Evolutionary conservation across 1,140 invertebrate genomes (phyloP).

Genomic region (Leptinotarsa defecta): DNA sequence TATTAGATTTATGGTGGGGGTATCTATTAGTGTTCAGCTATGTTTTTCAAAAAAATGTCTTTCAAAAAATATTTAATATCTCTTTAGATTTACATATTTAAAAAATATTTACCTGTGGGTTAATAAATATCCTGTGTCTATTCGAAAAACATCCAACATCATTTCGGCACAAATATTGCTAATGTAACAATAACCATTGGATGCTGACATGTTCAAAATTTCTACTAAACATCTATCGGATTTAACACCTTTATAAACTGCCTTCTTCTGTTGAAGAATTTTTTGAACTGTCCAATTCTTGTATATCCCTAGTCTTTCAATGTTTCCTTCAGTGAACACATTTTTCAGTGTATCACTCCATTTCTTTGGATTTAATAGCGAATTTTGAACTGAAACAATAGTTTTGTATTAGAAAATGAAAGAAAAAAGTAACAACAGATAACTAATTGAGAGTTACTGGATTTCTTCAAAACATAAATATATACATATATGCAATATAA

Average conservation of each 20-base stretch:
- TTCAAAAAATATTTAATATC: too few species aligned
- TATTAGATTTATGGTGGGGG: too few species aligned
- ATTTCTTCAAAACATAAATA: too few species aligned
- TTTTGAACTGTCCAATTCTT: constrained; percentile 3
- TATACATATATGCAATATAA: too few species aligned
- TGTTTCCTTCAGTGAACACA: background rate
- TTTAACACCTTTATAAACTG: constrained; percentile 23
- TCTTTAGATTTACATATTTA: too few species aligned
- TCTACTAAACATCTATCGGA: constrained; percentile 15
- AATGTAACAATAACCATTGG: constrained; percentile 9
- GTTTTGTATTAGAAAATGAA: too few species aligned
- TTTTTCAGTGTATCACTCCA: constrained; percentile 11
- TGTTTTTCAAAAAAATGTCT: too few species aligned
- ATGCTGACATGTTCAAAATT: constrained; percentile 9
- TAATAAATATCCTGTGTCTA: constrained; percentile 26
- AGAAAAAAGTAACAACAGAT: too few species aligned
- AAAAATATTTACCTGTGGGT: constrained; percentile 16
- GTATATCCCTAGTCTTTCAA: constrained; percentile 7
- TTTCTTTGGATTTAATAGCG: constrained; percentile 13
- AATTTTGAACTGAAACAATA: constrained; percentile 10
- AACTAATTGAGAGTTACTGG: too few species aligned
- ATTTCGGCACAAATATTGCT: constrained; percentile 25
- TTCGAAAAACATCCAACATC: constrained; percentile 17
- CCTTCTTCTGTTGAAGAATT: constrained; percentile 15
- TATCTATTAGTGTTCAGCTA: too few species aligned